Evolutionary conservation across 1,140 invertebrate species (phyloP).

Genomic region (Pogonus chalceus): DNA sequence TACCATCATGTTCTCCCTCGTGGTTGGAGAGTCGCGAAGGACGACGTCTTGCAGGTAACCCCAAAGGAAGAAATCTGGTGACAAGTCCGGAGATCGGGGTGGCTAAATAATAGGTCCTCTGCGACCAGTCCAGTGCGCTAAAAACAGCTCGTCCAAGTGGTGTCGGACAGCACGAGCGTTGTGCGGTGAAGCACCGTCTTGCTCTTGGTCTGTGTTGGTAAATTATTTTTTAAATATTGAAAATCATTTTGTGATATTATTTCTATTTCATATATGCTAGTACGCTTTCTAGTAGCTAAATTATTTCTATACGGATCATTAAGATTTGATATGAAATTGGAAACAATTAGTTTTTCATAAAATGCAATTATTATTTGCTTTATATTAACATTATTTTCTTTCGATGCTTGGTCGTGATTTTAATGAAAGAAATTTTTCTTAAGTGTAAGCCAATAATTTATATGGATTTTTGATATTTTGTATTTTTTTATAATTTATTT

Average conservation of each 20-base stretch:
- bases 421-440: background rate
- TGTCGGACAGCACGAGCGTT: slow-evolving; percentile 7
- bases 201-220: no score
- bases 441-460: background rate
- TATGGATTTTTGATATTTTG: background rate
- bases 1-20: background rate
- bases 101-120: background rate
- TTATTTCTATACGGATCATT: no score
- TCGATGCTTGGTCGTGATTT: background rate
- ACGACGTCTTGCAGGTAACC: slow-evolving; percentile 18
- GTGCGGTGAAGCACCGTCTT: slow-evolving; percentile 21
- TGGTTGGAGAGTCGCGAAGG: background rate
- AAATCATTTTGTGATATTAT: background rate
- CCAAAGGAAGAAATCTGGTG: background rate
- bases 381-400: background rate
- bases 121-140: background rate
- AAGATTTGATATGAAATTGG: background rate
- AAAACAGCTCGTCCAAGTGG: background rate
- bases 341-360: background rate
- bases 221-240: background rate
- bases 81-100: background rate
- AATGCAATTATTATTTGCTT: background rate
- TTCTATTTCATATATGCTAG: no score
- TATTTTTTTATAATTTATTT: background rate
- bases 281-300: no score